phyloP scores from a whole-genome alignment of 2,113 vertebrate genomes.

The Triplophysa siluroides region DNA sequence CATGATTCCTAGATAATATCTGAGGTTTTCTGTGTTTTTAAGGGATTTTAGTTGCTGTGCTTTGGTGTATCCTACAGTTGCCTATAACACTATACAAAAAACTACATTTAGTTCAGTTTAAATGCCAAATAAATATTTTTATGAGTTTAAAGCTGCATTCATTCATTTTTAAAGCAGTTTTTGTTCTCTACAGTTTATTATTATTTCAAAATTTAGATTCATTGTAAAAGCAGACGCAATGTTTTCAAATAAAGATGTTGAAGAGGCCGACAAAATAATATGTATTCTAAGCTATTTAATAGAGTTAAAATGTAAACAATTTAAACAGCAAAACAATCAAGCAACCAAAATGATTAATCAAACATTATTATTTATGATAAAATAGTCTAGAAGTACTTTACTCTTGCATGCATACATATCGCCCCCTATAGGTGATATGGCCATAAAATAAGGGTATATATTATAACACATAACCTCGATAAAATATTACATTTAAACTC shows the following conservation, averaged over 20 bases:
- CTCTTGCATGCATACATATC: background rate
- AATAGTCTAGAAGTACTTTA: too few species aligned
- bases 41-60: background rate
- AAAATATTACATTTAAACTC: background rate
- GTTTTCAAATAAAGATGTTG: too few species aligned
- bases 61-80: too few species aligned
- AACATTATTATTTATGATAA: too few species aligned
- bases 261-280: too few species aligned
- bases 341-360: too few species aligned
- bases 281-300: background rate
- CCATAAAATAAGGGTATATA: background rate
- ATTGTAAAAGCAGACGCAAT: too few species aligned
- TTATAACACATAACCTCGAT: background rate
- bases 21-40: background rate
- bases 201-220: too few species aligned
- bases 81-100: too few species aligned
- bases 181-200: too few species aligned
- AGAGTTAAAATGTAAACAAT: background rate
- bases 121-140: background rate
- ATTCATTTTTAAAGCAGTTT: background rate
- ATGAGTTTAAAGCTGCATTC: background rate
- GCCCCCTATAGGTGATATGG: constrained; percentile 30
- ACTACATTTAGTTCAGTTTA: too few species aligned
- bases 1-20: constrained; percentile 1
- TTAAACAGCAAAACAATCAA: too few species aligned